These are phyloP conservation scores for Glaucopsyche alexis DNA, from an alignment of 2,888 invertebrate genomes.

Conservation along the genomic window DNA sequence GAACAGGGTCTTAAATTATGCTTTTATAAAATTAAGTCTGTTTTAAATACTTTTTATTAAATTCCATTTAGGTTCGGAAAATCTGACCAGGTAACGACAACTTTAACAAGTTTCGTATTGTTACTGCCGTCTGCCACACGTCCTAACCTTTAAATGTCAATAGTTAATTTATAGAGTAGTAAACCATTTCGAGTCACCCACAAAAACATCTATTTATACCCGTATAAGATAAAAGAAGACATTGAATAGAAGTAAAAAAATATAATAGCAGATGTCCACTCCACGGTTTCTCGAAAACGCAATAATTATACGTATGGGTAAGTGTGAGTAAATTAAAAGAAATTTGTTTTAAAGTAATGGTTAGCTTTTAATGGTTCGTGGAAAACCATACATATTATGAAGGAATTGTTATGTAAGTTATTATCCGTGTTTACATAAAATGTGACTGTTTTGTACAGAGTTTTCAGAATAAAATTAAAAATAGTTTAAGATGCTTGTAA, in stretches of 20 bases:
- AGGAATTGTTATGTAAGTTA: background rate
- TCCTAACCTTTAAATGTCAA: slow-evolving; percentile 37
- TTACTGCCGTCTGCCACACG: slow-evolving; percentile 56
- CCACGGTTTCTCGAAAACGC: slow-evolving; percentile 69
- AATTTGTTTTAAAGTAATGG: background rate
- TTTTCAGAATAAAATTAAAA: no score
- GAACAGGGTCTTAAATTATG: background rate
- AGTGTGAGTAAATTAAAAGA: background rate
- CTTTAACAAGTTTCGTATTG: slow-evolving; percentile 45
- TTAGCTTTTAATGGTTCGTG: background rate
- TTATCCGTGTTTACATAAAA: background rate
- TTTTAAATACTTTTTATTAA: background rate
- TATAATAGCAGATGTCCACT: slow-evolving; percentile 69
- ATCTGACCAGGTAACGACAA: background rate
- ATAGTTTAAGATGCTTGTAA: no score
- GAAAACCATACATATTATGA: background rate
- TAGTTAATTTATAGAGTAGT: slow-evolving; percentile 66
- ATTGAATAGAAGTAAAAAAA: slow-evolving; percentile 71
- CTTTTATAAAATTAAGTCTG: background rate
- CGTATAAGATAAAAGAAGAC: slow-evolving; percentile 71
- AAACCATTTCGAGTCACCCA: slow-evolving; percentile 74
- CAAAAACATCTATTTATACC: slow-evolving; percentile 67
- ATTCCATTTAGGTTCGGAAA: background rate
- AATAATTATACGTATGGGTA: slow-evolving; percentile 62
- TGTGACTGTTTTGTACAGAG: background rate